Conservation (phyloP, 1,140 invertebrate genomes). For the Lutraria rhynchaena region DNA sequence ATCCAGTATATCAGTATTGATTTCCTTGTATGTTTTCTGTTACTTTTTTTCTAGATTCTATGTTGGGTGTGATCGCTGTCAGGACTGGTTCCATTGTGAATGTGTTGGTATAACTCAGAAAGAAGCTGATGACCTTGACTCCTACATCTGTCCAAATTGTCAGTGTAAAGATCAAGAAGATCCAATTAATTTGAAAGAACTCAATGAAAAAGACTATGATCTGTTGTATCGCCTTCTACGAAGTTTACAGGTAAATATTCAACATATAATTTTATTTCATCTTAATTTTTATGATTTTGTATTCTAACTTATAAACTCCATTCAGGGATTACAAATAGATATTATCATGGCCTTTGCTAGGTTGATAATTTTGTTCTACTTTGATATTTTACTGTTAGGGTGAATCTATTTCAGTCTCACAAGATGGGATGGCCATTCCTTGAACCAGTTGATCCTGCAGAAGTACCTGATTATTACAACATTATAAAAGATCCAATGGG, state of each 20-base stretch:
- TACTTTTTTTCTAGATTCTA: constrained; percentile 89
- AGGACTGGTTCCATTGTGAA: constrained; percentile 99
- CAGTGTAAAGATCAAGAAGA: constrained; percentile 87
- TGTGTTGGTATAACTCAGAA: constrained; percentile 98
- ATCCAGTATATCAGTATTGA: too few relatives aligned
- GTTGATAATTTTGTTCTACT: background rate
- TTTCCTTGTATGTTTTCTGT: too few relatives aligned
- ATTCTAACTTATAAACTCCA: too few relatives aligned
- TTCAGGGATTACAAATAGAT: background rate
- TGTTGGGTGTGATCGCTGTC: constrained; percentile 98
- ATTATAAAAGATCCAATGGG: constrained; percentile 99
- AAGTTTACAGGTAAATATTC: constrained; percentile 90
- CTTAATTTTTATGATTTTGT: too few relatives aligned
- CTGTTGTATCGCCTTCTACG: constrained; percentile 92
- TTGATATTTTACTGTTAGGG: background rate
- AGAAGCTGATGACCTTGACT: constrained; percentile 96
- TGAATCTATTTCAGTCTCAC: constrained; percentile 79
- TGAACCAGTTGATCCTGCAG: constrained; percentile 96
- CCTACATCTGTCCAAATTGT: constrained; percentile 98
- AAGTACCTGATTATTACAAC: constrained; percentile 98
- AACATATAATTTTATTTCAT: too few relatives aligned
- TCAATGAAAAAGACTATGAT: constrained; percentile 92
- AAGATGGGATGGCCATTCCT: constrained; percentile 97
- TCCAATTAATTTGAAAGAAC: constrained; percentile 86
- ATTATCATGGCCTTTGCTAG: background rate